Conservation (phyloP, 2,113 vertebrate genomes). For the Eupsittula cactorum region DNA sequence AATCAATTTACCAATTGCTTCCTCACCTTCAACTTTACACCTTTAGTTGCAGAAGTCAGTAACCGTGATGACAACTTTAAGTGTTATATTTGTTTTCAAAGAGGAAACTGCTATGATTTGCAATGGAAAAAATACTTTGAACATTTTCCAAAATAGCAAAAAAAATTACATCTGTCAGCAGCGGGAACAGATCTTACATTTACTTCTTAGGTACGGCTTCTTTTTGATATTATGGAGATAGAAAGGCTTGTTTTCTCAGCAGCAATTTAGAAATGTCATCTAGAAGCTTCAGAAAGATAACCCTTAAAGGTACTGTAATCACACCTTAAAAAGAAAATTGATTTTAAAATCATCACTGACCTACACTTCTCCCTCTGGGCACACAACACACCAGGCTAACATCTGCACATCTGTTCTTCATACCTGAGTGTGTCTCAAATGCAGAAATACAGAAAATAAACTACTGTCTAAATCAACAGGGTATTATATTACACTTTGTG, state of each 20-base stretch:
- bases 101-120: constrained; percentile 53
- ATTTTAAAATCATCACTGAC: constrained; percentile 36
- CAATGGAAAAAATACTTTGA: constrained; percentile 62
- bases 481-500: neutral
- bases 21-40: constrained; percentile 17
- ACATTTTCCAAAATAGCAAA: constrained; percentile 72
- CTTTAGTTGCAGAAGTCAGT: constrained; percentile 33
- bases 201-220: constrained; percentile 70
- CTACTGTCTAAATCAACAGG: constrained; percentile 19
- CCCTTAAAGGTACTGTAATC: constrained; percentile 5
- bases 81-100: constrained; percentile 22
- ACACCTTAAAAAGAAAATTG: constrained; percentile 9
- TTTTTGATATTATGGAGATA: constrained; percentile 63
- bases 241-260: constrained; percentile 64
- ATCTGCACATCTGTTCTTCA: constrained; percentile 47
- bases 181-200: constrained; percentile 64
- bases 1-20: constrained; percentile 1
- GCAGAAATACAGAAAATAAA: constrained; percentile 44
- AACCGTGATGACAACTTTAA: constrained; percentile 12
- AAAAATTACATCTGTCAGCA: constrained; percentile 73
- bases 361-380: constrained; percentile 35
- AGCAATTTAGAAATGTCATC: constrained; percentile 64
- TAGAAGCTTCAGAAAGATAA: constrained; percentile 41
- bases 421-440: constrained; percentile 45
- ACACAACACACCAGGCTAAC: constrained; percentile 1